Conservation (phyloP, 2,797 vertebrate genomes). For the Sebastes melanostomus region DNA sequence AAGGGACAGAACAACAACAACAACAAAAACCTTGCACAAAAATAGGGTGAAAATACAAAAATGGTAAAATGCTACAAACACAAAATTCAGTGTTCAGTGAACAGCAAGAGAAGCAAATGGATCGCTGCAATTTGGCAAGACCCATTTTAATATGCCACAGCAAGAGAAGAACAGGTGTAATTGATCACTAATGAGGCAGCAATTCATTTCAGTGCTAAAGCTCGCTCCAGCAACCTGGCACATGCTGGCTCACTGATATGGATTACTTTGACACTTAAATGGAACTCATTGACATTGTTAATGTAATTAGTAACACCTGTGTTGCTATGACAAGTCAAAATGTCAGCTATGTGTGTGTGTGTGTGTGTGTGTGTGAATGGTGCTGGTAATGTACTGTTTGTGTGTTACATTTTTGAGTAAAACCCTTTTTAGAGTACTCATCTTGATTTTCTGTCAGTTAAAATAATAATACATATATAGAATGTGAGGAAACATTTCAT, state of each 20-base stretch:
- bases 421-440: background rate
- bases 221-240: background rate
- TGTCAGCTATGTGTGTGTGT: background rate
- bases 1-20: background rate
- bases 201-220: background rate
- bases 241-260: background rate
- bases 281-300: background rate
- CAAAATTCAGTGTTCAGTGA: background rate
- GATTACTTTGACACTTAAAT: slow-evolving; percentile 2
- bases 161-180: background rate
- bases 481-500: background rate
- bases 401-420: background rate
- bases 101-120: background rate
- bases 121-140: background rate
- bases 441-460: background rate
- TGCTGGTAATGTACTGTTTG: background rate
- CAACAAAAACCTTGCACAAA: background rate
- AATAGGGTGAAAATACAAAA: background rate
- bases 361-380: background rate
- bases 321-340: background rate
- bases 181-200: slow-evolving; percentile 8
- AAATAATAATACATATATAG: background rate
- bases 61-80: background rate
- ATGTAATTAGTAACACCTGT: background rate
- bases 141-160: background rate